These are phyloP conservation scores for Pseudomyrmex cubaensis DNA, from an alignment of 1,140 invertebrate species.

Conservation along the genomic window DNA sequence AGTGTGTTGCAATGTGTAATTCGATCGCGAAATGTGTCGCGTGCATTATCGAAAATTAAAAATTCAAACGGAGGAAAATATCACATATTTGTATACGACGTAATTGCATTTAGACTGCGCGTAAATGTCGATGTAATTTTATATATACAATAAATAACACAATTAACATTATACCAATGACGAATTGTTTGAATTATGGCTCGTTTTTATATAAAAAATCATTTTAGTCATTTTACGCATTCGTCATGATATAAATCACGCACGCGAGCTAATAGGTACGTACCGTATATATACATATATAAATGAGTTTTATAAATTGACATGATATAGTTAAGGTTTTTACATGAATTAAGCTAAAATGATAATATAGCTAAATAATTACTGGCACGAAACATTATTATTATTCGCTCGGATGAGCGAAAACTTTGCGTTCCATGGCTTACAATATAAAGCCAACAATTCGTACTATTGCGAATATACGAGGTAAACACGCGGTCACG, in stretches of 20 bases:
- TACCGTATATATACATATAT: not conserved
- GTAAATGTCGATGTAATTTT: constrained; percentile 48
- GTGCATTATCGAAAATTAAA: constrained; percentile 52
- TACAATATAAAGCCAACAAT: constrained; percentile 18
- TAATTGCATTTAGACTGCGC: constrained; percentile 39
- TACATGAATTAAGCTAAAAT: constrained; percentile 11
- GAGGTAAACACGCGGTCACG: not conserved
- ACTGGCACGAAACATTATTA: not conserved
- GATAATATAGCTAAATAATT: constrained; percentile 31
- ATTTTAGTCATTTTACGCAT: not conserved
- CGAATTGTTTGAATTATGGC: not conserved
- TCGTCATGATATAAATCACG: not conserved
- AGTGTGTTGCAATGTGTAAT: not conserved
- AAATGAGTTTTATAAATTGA: constrained; percentile 13
- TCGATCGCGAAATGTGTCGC: constrained; percentile 33
- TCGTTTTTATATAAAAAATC: too few species aligned
- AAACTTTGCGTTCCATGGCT: constrained; percentile 19
- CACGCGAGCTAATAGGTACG: not conserved
- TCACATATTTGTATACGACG: constrained; percentile 17
- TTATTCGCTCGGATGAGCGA: constrained; percentile 39
- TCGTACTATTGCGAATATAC: not conserved
- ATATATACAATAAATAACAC: not conserved
- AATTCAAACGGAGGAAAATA: constrained; percentile 49
- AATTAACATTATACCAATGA: constrained; percentile 35
- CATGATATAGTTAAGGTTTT: not conserved